These are phyloP conservation scores for Calephelis nemesis DNA, from an alignment of 1,140 invertebrate genomes.

Conservation along the genomic window DNA sequence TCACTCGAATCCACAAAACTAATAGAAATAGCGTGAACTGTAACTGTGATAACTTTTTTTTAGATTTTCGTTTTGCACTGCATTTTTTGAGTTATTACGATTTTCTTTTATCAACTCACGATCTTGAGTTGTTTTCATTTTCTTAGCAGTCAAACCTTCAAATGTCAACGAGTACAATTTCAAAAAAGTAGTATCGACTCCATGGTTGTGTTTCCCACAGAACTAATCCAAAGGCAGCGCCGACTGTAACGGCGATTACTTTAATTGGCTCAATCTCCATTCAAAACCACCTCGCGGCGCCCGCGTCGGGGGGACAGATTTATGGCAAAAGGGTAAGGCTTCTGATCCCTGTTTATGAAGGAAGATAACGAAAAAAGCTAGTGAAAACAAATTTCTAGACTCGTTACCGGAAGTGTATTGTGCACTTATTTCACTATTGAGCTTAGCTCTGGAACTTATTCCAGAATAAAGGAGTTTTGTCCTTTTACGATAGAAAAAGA, in stretches of 20 bases:
- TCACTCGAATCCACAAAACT: too few relatives aligned
- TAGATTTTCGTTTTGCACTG: too few relatives aligned
- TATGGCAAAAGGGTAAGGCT: constrained; percentile 72
- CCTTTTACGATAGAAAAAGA: too few relatives aligned
- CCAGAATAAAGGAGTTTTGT: too few relatives aligned
- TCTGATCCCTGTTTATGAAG: constrained; percentile 76
- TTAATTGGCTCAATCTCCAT: constrained; percentile 81
- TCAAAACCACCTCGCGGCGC: constrained; percentile 74
- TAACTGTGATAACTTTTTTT: too few relatives aligned
- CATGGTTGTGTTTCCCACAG: constrained; percentile 48
- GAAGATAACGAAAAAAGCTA: constrained; percentile 65
- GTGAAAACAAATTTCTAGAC: constrained; percentile 26
- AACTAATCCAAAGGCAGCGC: constrained; percentile 78
- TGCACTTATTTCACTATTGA: neutral
- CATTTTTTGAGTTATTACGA: too few relatives aligned
- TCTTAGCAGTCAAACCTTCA: too few relatives aligned
- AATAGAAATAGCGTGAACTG: too few relatives aligned
- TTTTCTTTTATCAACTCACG: too few relatives aligned
- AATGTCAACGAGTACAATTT: neutral
- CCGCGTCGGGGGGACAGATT: constrained; percentile 53
- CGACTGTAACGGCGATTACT: constrained; percentile 80
- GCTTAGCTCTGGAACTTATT: too few relatives aligned
- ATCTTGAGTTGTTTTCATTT: too few relatives aligned
- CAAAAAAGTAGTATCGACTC: constrained; percentile 41
- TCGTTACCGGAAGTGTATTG: constrained; percentile 11